These are phyloP conservation scores for Acromyrmex charruanus DNA, from an alignment of 1,140 invertebrate genomes.

Conservation along the genomic window DNA sequence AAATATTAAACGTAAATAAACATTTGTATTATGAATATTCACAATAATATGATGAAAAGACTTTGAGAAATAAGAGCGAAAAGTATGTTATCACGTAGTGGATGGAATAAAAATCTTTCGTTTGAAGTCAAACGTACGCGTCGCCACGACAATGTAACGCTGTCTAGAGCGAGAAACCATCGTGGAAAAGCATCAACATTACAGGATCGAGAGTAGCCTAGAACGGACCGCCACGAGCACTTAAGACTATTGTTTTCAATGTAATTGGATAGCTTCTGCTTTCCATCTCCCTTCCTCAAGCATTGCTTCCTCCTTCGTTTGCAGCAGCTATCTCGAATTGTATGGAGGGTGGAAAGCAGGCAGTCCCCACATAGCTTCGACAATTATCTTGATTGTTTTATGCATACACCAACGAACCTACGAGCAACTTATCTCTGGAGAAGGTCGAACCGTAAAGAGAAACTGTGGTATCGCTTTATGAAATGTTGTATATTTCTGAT, in stretches of 20 bases:
- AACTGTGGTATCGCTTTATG: background rate
- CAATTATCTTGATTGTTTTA: conserved; percentile 87
- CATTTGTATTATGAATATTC: background rate
- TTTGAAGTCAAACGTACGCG: conserved; percentile 71
- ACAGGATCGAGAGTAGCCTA: conserved; percentile 48
- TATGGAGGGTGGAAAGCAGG: conserved; percentile 74
- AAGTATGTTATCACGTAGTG: conserved; percentile 10
- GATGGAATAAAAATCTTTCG: conserved; percentile 64
- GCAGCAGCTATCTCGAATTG: conserved; percentile 70
- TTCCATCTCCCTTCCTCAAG: conserved; percentile 59
- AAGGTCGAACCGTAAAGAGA: conserved; percentile 48
- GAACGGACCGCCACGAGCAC: conserved; percentile 84
- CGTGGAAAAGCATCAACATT: conserved; percentile 66
- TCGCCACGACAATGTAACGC: conserved; percentile 57
- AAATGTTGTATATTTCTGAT: conserved; percentile 34
- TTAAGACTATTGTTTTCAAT: conserved; percentile 86
- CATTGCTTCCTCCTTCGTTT: conserved; percentile 69
- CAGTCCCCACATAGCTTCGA: conserved; percentile 83
- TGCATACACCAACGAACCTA: conserved; percentile 82
- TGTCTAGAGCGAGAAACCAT: conserved; percentile 53
- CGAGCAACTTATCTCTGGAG: conserved; percentile 54
- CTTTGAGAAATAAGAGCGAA: background rate
- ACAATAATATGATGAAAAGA: background rate
- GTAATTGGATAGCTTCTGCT: conserved; percentile 87
- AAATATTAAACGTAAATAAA: background rate